These are phyloP conservation scores for Notolabrus celidotus DNA, from an alignment of 2,797 vertebrate genomes.

Conservation along the genomic window DNA sequence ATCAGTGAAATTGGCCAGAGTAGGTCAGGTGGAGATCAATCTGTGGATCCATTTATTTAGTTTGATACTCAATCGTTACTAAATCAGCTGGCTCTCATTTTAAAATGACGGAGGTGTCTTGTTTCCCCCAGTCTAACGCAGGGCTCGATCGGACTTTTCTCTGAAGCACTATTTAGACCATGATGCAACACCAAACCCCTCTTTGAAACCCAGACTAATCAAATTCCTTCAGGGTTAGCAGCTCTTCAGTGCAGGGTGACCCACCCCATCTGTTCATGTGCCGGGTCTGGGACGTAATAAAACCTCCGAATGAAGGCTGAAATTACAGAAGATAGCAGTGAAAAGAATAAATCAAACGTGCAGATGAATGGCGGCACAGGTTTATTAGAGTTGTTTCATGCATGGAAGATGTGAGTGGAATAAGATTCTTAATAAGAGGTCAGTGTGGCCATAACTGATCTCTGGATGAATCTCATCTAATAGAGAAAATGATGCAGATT, in stretches of 20 bases:
- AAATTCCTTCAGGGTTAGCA: slow-evolving; percentile 46
- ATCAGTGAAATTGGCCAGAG: slow-evolving; percentile 9
- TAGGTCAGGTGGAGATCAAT: neutral
- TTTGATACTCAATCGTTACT: neutral
- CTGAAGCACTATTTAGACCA: slow-evolving; percentile 10
- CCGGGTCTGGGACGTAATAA: slow-evolving; percentile 28
- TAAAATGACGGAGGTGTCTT: neutral
- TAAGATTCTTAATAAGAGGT: neutral
- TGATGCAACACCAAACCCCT: slow-evolving; percentile 18
- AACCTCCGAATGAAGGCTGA: slow-evolving; percentile 23
- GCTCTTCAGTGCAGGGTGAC: slow-evolving; percentile 27
- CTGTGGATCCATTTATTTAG: neutral
- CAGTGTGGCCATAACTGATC: neutral
- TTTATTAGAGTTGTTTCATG: neutral
- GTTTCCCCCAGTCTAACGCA: neutral
- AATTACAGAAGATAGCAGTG: slow-evolving; percentile 3
- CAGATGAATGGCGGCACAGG: slow-evolving; percentile 2
- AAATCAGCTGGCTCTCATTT: neutral
- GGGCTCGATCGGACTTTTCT: neutral
- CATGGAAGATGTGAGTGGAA: neutral
- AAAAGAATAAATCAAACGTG: slow-evolving; percentile 29
- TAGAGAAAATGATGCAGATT: neutral
- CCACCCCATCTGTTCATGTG: slow-evolving; percentile 39
- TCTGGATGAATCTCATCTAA: neutral
- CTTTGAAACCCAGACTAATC: slow-evolving; percentile 38